A percentile compares a stretch with the other conserved stretches of the same genome.
Evolutionary conservation across 2,888 invertebrate species (phyloP).

Genomic region (Tiliacea aurago): DNA sequence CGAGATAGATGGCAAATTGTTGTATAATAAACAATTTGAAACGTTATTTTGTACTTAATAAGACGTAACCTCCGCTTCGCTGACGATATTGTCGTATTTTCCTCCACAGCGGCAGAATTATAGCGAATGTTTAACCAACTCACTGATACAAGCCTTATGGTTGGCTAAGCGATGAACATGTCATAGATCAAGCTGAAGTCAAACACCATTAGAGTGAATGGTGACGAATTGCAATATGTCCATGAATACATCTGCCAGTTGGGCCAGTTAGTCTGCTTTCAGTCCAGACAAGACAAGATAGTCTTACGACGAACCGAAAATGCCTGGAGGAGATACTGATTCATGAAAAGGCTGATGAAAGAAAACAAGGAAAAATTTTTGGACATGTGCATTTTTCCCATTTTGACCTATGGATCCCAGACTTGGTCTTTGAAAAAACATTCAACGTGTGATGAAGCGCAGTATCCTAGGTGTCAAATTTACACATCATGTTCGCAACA

Average conservation of each 20-base stretch:
- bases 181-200: background rate
- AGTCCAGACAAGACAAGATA: background rate
- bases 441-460: background rate
- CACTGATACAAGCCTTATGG: background rate
- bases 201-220: background rate
- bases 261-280: too few species aligned
- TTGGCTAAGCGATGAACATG: background rate
- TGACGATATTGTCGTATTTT: background rate
- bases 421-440: too few species aligned
- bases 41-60: constrained; percentile 13
- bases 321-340: background rate
- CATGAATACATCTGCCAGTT: constrained; percentile 4
- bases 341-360: background rate
- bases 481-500: background rate
- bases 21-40: constrained; percentile 15
- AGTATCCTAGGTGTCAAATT: background rate
- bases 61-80: background rate
- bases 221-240: background rate
- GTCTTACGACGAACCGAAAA: background rate
- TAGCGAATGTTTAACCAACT: background rate
- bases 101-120: background rate
- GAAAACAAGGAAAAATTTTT: background rate
- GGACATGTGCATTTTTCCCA: background rate
- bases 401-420: too few species aligned
- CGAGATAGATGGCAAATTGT: constrained; percentile 45